These are phyloP conservation scores for Oriolus oriolus DNA, from an alignment of 2,113 vertebrate species.

Conservation along the genomic window DNA sequence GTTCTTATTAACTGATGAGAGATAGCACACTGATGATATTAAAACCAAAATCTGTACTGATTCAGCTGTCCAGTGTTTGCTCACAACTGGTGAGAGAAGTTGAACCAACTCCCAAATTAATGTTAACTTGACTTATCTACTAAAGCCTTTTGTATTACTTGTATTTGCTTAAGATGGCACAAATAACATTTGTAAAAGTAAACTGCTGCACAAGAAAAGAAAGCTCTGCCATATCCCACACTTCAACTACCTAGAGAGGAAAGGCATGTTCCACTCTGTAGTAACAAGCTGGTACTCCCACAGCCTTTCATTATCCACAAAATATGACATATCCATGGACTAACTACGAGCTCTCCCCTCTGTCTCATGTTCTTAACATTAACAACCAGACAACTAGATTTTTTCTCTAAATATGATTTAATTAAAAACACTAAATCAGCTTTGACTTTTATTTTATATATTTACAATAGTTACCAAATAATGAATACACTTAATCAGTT, in stretches of 20 bases:
- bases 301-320: background rate
- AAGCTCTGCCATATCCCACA: background rate
- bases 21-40: conserved; percentile 68
- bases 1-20: conserved; percentile 79
- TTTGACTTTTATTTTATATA: conserved; percentile 78
- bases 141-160: background rate
- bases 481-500: conserved; percentile 69
- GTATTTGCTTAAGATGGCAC: background rate
- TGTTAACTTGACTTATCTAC: background rate
- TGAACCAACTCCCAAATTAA: background rate
- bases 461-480: conserved; percentile 76
- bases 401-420: conserved; percentile 66
- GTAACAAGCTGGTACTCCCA: background rate
- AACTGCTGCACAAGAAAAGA: background rate
- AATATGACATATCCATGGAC: background rate
- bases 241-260: background rate
- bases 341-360: background rate
- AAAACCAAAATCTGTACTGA: conserved; percentile 58
- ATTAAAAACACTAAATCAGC: conserved; percentile 73
- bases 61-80: conserved; percentile 22
- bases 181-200: background rate
- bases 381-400: conserved; percentile 30
- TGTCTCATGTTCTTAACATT: background rate
- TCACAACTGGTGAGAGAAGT: conserved; percentile 35
- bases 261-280: background rate